These are phyloP conservation scores for Erithacus rubecula DNA, from an alignment of 2,797 vertebrate genomes.

Conservation along the genomic window DNA sequence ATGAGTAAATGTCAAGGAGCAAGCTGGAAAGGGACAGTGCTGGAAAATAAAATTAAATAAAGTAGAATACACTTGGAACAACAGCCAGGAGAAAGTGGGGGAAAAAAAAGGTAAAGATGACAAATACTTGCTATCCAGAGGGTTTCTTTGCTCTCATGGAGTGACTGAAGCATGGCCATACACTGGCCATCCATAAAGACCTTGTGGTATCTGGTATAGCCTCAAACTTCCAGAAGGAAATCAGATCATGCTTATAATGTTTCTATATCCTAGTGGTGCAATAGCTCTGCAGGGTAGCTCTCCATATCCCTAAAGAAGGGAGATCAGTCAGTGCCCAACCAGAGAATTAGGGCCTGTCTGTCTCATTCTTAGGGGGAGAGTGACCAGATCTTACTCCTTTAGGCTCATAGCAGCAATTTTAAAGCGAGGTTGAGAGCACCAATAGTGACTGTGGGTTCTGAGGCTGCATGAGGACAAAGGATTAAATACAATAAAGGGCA, in stretches of 20 bases:
- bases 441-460: background rate
- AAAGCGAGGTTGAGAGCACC: background rate
- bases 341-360: background rate
- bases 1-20: background rate
- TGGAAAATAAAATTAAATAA: background rate
- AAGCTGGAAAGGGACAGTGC: background rate
- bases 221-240: background rate
- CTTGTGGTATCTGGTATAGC: background rate
- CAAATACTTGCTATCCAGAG: background rate
- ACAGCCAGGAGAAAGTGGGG: background rate
- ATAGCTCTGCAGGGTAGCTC: background rate
- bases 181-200: background rate
- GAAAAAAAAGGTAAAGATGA: background rate
- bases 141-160: background rate
- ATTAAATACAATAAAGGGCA: background rate
- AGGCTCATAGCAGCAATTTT: background rate
- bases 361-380: background rate
- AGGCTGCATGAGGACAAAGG: background rate
- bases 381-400: background rate
- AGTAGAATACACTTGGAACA: background rate
- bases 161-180: background rate
- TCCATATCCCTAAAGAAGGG: background rate
- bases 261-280: background rate
- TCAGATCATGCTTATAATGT: background rate
- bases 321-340: background rate